Conservation (phyloP, 2,888 invertebrate species). For the Papilio elwesi region DNA sequence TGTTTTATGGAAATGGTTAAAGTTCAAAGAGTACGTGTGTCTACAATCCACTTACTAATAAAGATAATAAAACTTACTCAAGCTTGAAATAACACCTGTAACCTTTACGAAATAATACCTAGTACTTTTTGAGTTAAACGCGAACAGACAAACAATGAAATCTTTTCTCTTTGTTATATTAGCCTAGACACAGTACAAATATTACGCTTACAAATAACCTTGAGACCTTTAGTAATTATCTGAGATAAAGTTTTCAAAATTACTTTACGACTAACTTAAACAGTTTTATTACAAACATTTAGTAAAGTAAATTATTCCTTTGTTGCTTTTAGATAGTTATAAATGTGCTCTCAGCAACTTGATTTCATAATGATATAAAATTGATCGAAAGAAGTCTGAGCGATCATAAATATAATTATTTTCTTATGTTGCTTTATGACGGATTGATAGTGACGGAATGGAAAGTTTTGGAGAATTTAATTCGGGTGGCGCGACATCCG, state of each 20-base stretch:
- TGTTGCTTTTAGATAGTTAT: not conserved
- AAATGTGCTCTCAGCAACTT: slow-evolving; percentile 10
- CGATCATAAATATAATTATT: not conserved
- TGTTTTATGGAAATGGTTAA: slow-evolving; percentile 13
- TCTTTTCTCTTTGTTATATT: too few species aligned
- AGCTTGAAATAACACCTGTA: not conserved
- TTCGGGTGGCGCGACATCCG: not conserved
- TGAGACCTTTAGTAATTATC: too few species aligned
- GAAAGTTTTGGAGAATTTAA: slow-evolving; percentile 7
- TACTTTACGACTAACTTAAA: not conserved
- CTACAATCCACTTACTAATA: not conserved
- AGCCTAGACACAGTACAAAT: too few species aligned
- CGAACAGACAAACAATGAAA: too few species aligned
- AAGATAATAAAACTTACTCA: not conserved
- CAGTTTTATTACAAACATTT: not conserved
- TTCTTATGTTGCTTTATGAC: not conserved
- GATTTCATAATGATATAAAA: not conserved
- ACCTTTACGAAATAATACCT: too few species aligned
- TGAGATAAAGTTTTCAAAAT: too few species aligned
- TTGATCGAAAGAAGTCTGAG: not conserved
- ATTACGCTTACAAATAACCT: too few species aligned
- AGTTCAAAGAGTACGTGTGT: slow-evolving; percentile 38
- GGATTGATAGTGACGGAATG: slow-evolving; percentile 18
- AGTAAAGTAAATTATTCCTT: not conserved
- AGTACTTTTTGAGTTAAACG: too few species aligned